These are phyloP conservation scores for Parnassius orleans DNA, from an alignment of 2,888 invertebrate species.

Conservation along the genomic window DNA sequence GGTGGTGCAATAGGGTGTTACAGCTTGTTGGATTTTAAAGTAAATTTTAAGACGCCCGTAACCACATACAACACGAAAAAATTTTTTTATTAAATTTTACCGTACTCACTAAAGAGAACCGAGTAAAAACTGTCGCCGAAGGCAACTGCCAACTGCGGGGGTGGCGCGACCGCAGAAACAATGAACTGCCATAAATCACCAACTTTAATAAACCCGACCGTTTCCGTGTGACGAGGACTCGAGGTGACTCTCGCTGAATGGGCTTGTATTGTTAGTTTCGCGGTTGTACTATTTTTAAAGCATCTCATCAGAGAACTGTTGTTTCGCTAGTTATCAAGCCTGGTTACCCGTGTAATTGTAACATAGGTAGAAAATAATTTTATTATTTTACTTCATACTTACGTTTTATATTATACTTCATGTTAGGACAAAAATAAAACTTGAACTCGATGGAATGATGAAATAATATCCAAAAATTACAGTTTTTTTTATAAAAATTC, in stretches of 20 bases:
- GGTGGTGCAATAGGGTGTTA: too few relatives aligned
- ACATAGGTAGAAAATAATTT: too few relatives aligned
- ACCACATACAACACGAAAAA: not conserved
- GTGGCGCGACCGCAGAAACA: conserved; percentile 47
- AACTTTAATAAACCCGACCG: conserved; percentile 61
- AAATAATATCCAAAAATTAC: too few relatives aligned
- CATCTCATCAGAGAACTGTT: conserved; percentile 14
- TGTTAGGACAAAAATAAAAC: too few relatives aligned
- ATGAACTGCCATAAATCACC: conserved; percentile 69
- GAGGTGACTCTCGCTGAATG: conserved; percentile 25
- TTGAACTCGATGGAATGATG: too few relatives aligned
- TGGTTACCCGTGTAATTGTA: too few relatives aligned
- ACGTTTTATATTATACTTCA: too few relatives aligned
- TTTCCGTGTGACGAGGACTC: conserved; percentile 35
- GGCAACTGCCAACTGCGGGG: conserved; percentile 31
- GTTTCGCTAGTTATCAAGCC: too few relatives aligned
- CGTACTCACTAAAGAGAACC: conserved; percentile 12
- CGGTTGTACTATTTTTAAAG: conserved; percentile 10
- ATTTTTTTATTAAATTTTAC: conserved; percentile 8
- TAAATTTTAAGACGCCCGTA: too few relatives aligned
- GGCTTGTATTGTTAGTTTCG: conserved; percentile 15
- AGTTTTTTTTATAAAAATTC: too few relatives aligned
- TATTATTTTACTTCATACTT: too few relatives aligned
- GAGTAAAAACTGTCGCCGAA: conserved; percentile 40
- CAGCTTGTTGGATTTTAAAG: too few relatives aligned